phyloP scores from a whole-genome alignment of 2,113 vertebrate species.

The Okapia johnstoni region DNA sequence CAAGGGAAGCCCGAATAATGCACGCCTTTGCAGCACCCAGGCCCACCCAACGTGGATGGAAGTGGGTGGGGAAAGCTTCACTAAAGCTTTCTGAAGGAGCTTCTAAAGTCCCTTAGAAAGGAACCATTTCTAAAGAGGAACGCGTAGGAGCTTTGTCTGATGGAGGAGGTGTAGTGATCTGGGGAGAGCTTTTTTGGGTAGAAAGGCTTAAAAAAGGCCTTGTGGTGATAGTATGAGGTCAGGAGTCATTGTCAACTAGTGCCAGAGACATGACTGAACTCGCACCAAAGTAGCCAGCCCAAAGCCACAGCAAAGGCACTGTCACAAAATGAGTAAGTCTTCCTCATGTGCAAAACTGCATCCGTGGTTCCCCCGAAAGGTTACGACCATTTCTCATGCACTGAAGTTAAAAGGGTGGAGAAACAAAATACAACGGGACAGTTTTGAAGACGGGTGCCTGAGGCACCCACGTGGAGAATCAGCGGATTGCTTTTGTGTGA shows the following conservation, averaged over 20 bases:
- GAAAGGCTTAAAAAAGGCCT: neutral
- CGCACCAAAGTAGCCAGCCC: neutral
- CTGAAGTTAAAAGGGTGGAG: neutral
- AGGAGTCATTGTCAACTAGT: neutral
- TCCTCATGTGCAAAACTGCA: neutral
- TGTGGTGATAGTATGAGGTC: neutral
- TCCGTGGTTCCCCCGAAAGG: neutral
- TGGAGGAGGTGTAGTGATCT: neutral
- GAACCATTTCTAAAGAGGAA: neutral
- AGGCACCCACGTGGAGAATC: neutral
- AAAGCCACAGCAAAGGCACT: neutral
- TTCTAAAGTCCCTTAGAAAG: neutral
- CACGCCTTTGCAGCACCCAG: neutral
- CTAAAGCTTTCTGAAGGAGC: neutral
- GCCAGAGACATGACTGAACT: neutral
- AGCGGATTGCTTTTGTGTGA: neutral
- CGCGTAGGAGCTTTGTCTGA: neutral
- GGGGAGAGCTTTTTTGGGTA: neutral
- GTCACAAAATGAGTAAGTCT: neutral
- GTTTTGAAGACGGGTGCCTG: neutral
- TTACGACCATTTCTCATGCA: neutral
- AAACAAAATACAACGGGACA: neutral
- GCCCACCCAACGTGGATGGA: neutral
- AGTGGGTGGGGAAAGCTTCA: neutral
- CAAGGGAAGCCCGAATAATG: fast-evolving